Conservation (phyloP, 2,797 vertebrate species). For the Chelon labrosus region DNA sequence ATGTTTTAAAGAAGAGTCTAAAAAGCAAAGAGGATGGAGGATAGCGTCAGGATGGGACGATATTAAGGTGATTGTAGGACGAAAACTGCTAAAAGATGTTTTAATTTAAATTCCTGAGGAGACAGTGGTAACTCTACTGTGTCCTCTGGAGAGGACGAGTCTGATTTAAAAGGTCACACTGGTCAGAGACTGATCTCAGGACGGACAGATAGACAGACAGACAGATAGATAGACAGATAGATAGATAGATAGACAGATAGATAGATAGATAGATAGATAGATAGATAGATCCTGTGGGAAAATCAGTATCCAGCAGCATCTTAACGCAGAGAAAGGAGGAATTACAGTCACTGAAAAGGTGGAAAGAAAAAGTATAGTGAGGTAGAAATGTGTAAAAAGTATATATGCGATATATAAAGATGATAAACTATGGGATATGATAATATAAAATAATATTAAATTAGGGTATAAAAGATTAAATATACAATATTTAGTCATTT, state of each 20-base stretch:
- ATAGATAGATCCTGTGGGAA: too few relatives aligned
- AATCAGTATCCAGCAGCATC: too few relatives aligned
- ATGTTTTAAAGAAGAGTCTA: not conserved
- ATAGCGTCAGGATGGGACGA: not conserved
- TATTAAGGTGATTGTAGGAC: not conserved
- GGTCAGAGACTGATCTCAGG: constrained; percentile 25
- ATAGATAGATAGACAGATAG: too few relatives aligned
- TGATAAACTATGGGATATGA: too few relatives aligned
- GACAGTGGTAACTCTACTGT: not conserved
- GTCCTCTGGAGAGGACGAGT: constrained; percentile 45
- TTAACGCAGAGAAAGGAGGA: constrained; percentile 3
- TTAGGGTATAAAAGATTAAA: too few relatives aligned
- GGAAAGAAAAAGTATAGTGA: too few relatives aligned
- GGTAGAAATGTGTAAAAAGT: too few relatives aligned
- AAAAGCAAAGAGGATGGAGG: not conserved
- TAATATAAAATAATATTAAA: too few relatives aligned
- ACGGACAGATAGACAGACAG: not conserved
- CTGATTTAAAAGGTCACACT: constrained; percentile 52
- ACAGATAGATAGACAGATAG: too few relatives aligned
- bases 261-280: too few relatives aligned
- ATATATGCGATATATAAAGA: too few relatives aligned
- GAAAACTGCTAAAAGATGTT: not conserved
- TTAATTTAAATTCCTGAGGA: not conserved
- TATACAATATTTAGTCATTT: too few relatives aligned
- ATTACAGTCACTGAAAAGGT: constrained; percentile 6